Evolutionary conservation across 1,140 invertebrate species (phyloP).

Genomic region (Stenopsyche tienmushanensis): DNA sequence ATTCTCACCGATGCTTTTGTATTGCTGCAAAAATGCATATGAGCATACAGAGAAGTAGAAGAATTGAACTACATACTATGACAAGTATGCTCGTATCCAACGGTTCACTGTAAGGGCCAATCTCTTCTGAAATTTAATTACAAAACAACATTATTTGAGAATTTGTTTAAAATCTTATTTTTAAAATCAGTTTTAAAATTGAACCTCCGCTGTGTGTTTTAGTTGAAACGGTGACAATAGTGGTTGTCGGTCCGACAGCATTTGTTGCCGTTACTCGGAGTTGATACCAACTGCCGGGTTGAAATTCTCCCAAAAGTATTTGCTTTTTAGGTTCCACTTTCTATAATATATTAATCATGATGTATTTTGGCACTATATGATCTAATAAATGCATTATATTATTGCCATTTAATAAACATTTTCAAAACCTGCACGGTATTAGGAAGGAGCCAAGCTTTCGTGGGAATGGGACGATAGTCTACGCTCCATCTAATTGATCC

Average conservation of each 20-base stretch:
- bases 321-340: constrained; percentile 25
- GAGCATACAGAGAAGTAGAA: constrained; percentile 46
- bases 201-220: constrained; percentile 73
- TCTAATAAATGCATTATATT: neutral
- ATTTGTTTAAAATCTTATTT: neutral
- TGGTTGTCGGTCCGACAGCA: constrained; percentile 72
- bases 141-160: neutral
- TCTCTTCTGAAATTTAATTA: constrained; percentile 48
- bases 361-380: too few relatives aligned
- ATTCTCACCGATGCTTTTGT: constrained; percentile 49
- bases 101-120: constrained; percentile 51
- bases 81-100: constrained; percentile 54
- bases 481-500: constrained; percentile 50
- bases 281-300: constrained; percentile 77
- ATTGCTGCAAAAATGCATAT: constrained; percentile 48
- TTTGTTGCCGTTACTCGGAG: constrained; percentile 76
- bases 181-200: neutral
- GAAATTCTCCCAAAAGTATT: constrained; percentile 63
- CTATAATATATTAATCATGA: too few relatives aligned
- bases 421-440: constrained; percentile 16
- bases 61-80: constrained; percentile 52
- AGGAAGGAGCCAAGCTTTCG: constrained; percentile 41
- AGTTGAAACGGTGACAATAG: constrained; percentile 77
- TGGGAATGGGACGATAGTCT: constrained; percentile 49
- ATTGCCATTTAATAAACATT: neutral